These are phyloP conservation scores for Eubasilissa regina DNA, from an alignment of 1,140 invertebrate species.

Conservation along the genomic window DNA sequence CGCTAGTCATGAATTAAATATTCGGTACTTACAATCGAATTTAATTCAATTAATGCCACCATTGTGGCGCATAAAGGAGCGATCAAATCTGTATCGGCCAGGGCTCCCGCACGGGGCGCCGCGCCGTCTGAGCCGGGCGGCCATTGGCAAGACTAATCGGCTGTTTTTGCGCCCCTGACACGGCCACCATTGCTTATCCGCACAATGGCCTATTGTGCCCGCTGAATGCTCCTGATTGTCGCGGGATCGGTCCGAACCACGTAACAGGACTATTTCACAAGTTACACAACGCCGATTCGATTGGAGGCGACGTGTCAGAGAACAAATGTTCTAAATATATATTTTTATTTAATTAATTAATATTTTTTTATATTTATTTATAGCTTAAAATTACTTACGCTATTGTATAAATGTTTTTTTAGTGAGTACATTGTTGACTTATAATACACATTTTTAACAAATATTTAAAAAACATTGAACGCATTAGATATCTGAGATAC, in stretches of 20 bases:
- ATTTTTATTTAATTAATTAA: conserved; percentile 10
- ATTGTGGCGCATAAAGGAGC: conserved; percentile 19
- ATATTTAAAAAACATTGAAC: no score
- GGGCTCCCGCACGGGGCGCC: background rate
- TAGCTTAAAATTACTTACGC: no score
- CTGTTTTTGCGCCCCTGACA: conserved; percentile 58
- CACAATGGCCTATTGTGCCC: conserved; percentile 59
- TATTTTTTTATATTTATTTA: no score
- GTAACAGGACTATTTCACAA: conserved; percentile 46
- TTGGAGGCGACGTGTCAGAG: conserved; percentile 6
- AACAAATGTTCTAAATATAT: conserved; percentile 9
- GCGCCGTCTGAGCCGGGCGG: background rate
- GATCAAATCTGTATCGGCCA: conserved; percentile 20
- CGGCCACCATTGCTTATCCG: conserved; percentile 56
- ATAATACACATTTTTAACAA: no score
- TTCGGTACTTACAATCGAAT: conserved; percentile 11
- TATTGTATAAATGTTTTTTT: no score
- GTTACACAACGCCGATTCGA: conserved; percentile 26
- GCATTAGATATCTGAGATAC: no score
- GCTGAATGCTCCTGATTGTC: conserved; percentile 55
- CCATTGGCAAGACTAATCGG: conserved; percentile 59
- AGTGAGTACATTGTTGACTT: no score
- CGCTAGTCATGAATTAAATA: conserved; percentile 22
- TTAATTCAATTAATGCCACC: conserved; percentile 35
- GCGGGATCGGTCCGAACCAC: conserved; percentile 45